Evolutionary conservation across 1,140 invertebrate species (phyloP).

Genomic region (Lithobius niger): DNA sequence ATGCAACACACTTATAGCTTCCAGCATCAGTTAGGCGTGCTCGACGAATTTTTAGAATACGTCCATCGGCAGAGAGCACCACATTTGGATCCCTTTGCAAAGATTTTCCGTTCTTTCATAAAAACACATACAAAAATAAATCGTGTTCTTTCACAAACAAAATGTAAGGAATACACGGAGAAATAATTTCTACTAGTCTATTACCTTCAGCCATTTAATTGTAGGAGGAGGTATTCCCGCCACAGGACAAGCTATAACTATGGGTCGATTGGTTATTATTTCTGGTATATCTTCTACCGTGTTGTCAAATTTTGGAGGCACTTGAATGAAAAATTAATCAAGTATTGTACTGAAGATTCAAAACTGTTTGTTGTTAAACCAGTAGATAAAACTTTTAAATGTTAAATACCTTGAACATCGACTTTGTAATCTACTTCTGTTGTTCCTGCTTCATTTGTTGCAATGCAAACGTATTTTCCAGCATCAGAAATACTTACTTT

Average conservation of each 20-base stretch:
- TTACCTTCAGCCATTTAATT: slow-evolving; percentile 31
- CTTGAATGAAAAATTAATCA: no score
- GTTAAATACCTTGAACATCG: no score
- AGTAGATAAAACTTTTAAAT: no score
- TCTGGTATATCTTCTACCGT: background rate
- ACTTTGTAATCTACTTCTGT: no score
- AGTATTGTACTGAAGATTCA: no score
- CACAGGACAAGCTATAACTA: slow-evolving; percentile 34
- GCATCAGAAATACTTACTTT: no score
- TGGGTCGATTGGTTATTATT: slow-evolving; percentile 12
- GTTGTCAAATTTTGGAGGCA: no score
- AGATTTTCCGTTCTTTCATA: background rate
- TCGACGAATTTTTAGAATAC: slow-evolving; percentile 16
- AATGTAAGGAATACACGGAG: background rate
- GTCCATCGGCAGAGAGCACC: slow-evolving; percentile 24
- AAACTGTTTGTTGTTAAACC: no score
- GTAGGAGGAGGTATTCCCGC: slow-evolving; percentile 34
- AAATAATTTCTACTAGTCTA: background rate
- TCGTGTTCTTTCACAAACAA: no score
- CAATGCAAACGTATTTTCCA: no score
- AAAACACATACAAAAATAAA: no score
- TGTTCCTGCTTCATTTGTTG: no score
- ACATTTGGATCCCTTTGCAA: background rate
- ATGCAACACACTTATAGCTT: slow-evolving; percentile 16
- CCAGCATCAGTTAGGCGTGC: slow-evolving; percentile 12